Conservation (phyloP, 2,113 vertebrate genomes). For the Tamias sibiricus region DNA sequence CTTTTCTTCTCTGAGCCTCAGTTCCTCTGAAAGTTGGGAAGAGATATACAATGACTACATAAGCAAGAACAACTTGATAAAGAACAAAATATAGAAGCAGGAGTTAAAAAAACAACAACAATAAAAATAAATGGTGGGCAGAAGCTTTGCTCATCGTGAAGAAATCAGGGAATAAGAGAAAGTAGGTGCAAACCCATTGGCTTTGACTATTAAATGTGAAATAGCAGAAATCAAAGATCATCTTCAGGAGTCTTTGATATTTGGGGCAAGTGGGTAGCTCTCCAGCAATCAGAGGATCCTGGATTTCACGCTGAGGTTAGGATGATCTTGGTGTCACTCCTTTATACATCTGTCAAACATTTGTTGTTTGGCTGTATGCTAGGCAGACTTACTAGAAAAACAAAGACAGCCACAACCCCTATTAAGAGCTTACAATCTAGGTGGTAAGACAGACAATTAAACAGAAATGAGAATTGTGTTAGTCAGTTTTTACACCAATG, state of each 20-base stretch:
- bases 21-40: not conserved
- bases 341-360: not conserved
- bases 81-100: not conserved
- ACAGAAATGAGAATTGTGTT: not conserved
- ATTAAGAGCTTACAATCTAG: not conserved
- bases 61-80: not conserved
- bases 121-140: not conserved
- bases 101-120: not conserved
- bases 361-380: not conserved
- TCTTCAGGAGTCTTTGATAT: not conserved
- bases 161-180: not conserved
- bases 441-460: not conserved
- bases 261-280: not conserved
- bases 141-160: not conserved
- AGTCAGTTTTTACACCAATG: no score
- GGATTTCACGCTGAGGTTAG: not conserved
- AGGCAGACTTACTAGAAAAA: not conserved
- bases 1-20: not conserved
- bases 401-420: not conserved
- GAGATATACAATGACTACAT: not conserved
- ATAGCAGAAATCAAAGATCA: not conserved
- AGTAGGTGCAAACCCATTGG: not conserved
- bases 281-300: not conserved
- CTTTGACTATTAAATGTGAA: not conserved
- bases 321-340: not conserved